A percentile compares a stretch with the other conserved stretches of the same genome.
Evolutionary conservation across 2,797 vertebrate genomes (phyloP).

Genomic region (Oreochromis mossambicus): DNA sequence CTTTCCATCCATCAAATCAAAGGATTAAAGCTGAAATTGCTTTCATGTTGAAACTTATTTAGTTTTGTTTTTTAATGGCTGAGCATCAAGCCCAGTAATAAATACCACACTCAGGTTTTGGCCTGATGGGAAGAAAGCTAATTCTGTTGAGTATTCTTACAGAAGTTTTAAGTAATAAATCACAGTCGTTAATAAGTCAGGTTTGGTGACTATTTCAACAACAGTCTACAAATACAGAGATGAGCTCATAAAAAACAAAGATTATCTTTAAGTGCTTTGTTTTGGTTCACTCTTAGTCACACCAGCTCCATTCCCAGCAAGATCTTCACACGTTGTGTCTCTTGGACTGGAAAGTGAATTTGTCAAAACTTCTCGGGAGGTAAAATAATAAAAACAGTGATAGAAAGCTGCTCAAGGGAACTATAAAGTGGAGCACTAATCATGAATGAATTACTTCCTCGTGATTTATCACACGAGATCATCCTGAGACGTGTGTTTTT

Average conservation of each 20-base stretch:
- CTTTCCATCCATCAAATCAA: background rate
- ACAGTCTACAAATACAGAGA: background rate
- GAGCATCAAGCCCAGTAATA: background rate
- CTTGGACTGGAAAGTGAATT: slow-evolving; percentile 15
- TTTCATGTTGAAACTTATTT: background rate
- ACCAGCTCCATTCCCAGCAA: background rate
- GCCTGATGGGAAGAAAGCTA: background rate
- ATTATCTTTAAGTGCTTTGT: background rate
- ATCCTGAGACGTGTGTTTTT: slow-evolving; percentile 4
- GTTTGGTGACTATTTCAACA: background rate
- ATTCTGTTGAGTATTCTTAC: background rate
- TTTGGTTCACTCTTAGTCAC: background rate
- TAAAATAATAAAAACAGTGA: slow-evolving; percentile 24
- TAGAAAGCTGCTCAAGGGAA: slow-evolving; percentile 18
- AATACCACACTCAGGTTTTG: background rate
- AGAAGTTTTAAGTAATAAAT: background rate
- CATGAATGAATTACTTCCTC: slow-evolving; percentile 28
- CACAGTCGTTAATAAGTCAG: background rate
- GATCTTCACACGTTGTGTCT: slow-evolving; percentile 8
- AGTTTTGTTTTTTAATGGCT: background rate
- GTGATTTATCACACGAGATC: slow-evolving; percentile 18
- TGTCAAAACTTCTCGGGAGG: slow-evolving; percentile 19
- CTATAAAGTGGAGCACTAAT: slow-evolving; percentile 16
- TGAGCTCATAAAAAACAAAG: background rate
- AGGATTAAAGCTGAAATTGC: background rate